Conservation (phyloP, 1,140 invertebrate species). For the Neomicropteryx cornuta region DNA sequence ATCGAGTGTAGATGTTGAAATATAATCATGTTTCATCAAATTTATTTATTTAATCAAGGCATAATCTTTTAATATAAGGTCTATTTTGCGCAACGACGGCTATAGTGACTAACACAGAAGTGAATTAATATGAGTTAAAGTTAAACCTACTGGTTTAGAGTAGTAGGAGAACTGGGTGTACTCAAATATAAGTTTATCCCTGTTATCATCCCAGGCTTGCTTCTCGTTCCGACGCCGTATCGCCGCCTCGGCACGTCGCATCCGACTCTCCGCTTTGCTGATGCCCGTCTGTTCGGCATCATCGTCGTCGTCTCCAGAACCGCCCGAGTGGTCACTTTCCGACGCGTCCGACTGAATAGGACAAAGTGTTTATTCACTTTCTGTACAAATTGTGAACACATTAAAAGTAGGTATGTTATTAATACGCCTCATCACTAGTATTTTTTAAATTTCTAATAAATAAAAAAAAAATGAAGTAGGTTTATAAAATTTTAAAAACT, state of each 20-base stretch:
- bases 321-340: conserved; percentile 13
- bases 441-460: too few species aligned
- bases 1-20: too few species aligned
- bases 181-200: conserved; percentile 77
- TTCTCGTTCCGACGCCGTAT: conserved; percentile 57
- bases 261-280: conserved; percentile 44
- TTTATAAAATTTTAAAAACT: too few species aligned
- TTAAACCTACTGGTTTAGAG: conserved; percentile 70
- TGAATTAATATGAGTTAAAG: too few species aligned
- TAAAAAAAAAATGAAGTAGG: too few species aligned
- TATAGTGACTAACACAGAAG: too few species aligned
- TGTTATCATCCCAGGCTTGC: conserved; percentile 73
- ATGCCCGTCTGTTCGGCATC: conserved; percentile 29
- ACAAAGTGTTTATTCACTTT: not conserved
- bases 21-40: too few species aligned
- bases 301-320: conserved; percentile 15
- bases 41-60: too few species aligned
- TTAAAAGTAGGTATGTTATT: not conserved
- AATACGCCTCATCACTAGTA: not conserved
- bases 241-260: conserved; percentile 59
- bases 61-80: too few species aligned
- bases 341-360: not conserved
- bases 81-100: too few species aligned
- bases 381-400: not conserved
- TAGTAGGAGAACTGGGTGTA: conserved; percentile 87